Base-by-base conservation (phyloP, 2,797 vertebrate genomes). In the Scomberomorus guttatus region DNA sequence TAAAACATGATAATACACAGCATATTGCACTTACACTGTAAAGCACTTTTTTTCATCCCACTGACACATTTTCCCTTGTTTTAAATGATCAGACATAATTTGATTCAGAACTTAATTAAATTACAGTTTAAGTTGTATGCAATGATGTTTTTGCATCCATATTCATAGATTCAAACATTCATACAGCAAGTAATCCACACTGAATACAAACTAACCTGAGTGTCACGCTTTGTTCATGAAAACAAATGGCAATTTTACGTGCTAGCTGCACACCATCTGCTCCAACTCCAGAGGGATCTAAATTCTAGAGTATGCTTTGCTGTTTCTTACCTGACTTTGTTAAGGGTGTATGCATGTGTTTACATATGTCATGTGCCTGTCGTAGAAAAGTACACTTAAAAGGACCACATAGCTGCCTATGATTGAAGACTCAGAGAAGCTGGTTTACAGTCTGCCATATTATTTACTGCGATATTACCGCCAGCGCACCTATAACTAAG, bases 181-280 rank as follows among this genome's bases (percentile, higher is more conserved):
- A 50, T 10, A 44, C 37, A 55, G 58, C 42, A 60, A 20, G 24
- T 34, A 46, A 55, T 67, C 15, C 5, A 76, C 63, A 52, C 34
- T 54, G 71, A 80, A 75, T 75, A 75, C 57, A 81, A 75, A 79
- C 52, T 25, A 73, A 55, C 39, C 48, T 2, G 18, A 57, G 66
- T 81, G 50, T 70, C 61, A 63, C 18, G 34, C 61, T 79, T 82
- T 79, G 52, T 73, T 85, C 62, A 80, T 46, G 20, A 65, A 85
- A 82, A 68, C 51, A 56, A n/a, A 61, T 27, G 46, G 69, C 68
- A 54, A 18, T 51, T 42, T 59, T 57, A 48, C 3, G 37, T 68
- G 48, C 10, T 18, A 46, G 58, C 62, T 64, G 65, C 10, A 15
- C 42, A 75, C 74, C 79, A 70, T 86, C 72, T 87, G 79, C 75